Conservation (phyloP, 2,888 invertebrate species). For the Amphimallon solstitiale region DNA sequence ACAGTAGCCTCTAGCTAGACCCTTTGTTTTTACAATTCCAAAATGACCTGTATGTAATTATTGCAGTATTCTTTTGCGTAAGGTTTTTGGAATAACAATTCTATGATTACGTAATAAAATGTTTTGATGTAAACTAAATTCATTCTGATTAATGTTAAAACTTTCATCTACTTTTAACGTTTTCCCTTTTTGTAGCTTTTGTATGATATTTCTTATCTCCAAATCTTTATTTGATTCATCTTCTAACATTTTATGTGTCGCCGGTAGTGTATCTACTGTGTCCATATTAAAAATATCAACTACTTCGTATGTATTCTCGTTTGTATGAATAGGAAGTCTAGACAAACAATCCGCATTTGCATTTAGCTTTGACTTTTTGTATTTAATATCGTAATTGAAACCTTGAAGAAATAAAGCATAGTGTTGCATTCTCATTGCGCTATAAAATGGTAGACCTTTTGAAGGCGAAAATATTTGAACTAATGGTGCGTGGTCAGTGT, state of each 20-base stretch:
- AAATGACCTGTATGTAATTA: constrained; percentile 26
- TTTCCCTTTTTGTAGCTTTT: neutral
- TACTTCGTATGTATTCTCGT: constrained; percentile 1
- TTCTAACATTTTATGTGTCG: neutral
- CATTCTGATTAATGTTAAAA: constrained; percentile 1
- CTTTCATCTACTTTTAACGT: constrained; percentile 4
- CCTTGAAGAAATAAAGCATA: constrained; percentile 32
- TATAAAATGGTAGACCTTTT: constrained; percentile 27
- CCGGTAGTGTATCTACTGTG: constrained; percentile 17
- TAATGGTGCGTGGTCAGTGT: constrained; percentile 37
- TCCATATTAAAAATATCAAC: constrained; percentile 12
- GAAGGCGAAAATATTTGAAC: constrained; percentile 28
- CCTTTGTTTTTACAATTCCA: constrained; percentile 22
- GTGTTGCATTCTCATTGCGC: constrained; percentile 36
- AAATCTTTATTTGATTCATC: constrained; percentile 1
- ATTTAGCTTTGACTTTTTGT: constrained; percentile 29
- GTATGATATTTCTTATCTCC: neutral
- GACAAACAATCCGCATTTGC: constrained; percentile 27
- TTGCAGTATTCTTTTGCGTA: constrained; percentile 3
- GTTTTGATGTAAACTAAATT: neutral
- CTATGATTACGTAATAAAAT: neutral
- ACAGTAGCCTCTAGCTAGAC: constrained; percentile 19
- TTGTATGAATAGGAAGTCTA: neutral
- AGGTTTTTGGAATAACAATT: neutral
- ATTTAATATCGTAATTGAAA: constrained; percentile 32